A percentile compares a stretch with the other conserved stretches of the same genome.
phyloP scores from a whole-genome alignment of 2,113 vertebrate species.

The Cebus imitator region DNA sequence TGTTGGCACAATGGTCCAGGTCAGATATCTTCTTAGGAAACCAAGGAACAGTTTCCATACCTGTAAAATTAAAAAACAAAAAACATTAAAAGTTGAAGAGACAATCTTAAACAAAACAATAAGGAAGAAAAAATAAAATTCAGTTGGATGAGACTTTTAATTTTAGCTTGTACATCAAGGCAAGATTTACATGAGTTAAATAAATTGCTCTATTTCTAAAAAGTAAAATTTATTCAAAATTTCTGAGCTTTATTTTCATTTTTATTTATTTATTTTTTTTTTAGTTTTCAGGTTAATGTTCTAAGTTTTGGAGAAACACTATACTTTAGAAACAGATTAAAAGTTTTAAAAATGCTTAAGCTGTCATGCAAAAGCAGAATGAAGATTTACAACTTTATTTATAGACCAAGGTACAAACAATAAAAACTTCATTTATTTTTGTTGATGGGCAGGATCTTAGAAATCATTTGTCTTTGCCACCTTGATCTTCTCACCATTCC shows the following conservation, averaged over 20 bases:
- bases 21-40: constrained; percentile 98
- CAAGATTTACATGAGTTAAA: neutral
- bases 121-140: neutral
- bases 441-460: neutral
- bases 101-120: neutral
- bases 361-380: neutral
- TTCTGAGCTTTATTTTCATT: constrained; percentile 2
- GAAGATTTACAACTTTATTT: neutral
- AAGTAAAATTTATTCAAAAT: neutral
- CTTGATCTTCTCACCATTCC: neutral
- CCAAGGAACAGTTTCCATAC: constrained; percentile 92
- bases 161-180: neutral
- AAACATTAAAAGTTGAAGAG: constrained; percentile 64
- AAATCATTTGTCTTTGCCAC: constrained; percentile 7
- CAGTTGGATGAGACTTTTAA: neutral
- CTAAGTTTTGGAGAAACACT: neutral
- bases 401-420: neutral
- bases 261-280: neutral
- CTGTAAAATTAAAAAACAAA: constrained; percentile 82
- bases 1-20: constrained; percentile 96
- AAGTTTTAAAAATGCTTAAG: neutral
- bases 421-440: neutral
- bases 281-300: neutral
- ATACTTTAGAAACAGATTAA: neutral
- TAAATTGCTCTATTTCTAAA: neutral